A percentile compares a stretch with the other conserved stretches of the same genome.
phyloP scores from a whole-genome alignment of 1,140 invertebrate genomes.

The Scaptomyza graminum region DNA sequence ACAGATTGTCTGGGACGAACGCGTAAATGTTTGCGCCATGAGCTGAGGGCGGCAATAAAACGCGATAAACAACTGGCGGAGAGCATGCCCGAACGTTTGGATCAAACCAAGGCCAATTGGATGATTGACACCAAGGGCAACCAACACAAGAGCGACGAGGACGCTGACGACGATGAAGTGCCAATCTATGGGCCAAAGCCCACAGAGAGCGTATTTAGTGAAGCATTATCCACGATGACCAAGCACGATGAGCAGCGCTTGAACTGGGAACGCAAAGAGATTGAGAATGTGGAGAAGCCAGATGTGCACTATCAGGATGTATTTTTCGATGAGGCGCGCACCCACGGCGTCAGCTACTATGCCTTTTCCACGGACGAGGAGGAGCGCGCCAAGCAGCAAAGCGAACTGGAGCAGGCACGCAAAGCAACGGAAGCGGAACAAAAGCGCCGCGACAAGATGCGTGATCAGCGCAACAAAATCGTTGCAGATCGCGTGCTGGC shows the following conservation, averaged over 20 bases:
- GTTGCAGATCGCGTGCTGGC: constrained; percentile 90
- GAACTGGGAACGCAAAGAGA: constrained; percentile 88
- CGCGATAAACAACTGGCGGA: constrained; percentile 87
- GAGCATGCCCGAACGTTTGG: constrained; percentile 82
- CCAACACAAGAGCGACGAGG: constrained; percentile 19
- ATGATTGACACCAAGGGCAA: constrained; percentile 65
- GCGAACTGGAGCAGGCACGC: constrained; percentile 88
- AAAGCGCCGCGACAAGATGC: constrained; percentile 86
- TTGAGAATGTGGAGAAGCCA: constrained; percentile 85
- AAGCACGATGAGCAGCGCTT: constrained; percentile 85
- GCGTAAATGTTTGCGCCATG: constrained; percentile 91
- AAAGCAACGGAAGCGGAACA: constrained; percentile 89
- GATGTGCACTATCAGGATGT: constrained; percentile 96
- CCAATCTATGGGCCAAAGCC: constrained; percentile 48
- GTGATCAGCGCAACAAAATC: constrained; percentile 88
- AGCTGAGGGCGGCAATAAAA: constrained; percentile 89
- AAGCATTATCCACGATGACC: constrained; percentile 75
- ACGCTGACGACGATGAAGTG: constrained; percentile 26
- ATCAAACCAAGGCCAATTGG: constrained; percentile 83
- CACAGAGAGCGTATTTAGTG: constrained; percentile 63
- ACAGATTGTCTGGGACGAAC: constrained; percentile 94
- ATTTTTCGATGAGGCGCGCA: constrained; percentile 93
- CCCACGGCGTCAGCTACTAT: constrained; percentile 95
- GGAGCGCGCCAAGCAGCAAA: constrained; percentile 90
- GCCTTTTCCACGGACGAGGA: constrained; percentile 93